Percentiles rank a stretch among this genome's conserved stretches.
Evolutionary conservation across 2,888 invertebrate species (phyloP).

Genomic region (Smittia sp.): DNA sequence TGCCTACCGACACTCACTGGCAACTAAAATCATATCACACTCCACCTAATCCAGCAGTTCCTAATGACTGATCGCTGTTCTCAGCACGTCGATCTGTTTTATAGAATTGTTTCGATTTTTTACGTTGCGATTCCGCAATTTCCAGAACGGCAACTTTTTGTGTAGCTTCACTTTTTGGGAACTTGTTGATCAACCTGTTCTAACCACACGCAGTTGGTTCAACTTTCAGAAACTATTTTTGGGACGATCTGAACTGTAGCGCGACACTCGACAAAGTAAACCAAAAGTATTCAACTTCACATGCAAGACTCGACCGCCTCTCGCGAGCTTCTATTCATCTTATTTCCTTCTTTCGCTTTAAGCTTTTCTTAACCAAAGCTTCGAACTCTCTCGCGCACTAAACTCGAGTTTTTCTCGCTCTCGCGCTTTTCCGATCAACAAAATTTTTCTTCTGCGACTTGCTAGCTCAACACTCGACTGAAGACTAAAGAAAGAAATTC

Average conservation of each 20-base stretch:
- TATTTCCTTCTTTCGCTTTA: too few relatives aligned
- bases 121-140: not conserved
- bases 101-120: not conserved
- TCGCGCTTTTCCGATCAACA: too few relatives aligned
- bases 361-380: too few relatives aligned
- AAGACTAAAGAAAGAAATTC: too few relatives aligned
- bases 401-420: too few relatives aligned
- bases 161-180: not conserved
- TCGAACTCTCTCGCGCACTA: too few relatives aligned
- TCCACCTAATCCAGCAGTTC: not conserved
- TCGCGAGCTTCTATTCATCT: not conserved
- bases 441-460: too few relatives aligned
- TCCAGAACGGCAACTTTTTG: not conserved
- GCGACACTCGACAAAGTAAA: not conserved
- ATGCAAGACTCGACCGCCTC: not conserved
- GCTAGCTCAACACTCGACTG: too few relatives aligned
- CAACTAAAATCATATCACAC: constrained; percentile 3
- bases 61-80: not conserved
- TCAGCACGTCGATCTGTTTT: not conserved
- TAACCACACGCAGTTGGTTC: not conserved
- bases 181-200: not conserved
- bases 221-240: not conserved
- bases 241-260: not conserved
- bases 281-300: not conserved
- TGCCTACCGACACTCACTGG: not conserved